Base-by-base conservation (phyloP, 2,797 vertebrate species). In the Ctenochaetus hawaiiensis region DNA sequence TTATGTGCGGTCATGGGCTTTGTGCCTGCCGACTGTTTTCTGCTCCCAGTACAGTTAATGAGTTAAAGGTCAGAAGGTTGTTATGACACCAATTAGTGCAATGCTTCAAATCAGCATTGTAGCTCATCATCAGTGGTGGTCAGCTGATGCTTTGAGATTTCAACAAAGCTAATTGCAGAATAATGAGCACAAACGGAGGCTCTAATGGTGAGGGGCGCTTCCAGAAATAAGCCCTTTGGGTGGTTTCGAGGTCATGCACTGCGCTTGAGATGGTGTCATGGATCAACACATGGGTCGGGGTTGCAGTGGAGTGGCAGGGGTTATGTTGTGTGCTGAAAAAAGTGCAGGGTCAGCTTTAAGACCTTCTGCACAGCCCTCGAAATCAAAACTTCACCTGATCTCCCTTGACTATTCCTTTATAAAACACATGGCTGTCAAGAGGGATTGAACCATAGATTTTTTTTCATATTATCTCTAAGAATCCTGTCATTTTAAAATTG, bases 11-110 rank as follows among this genome's bases (percentile, higher is more conserved):
- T 66, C 65, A 63, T 58, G 75, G 73, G 70, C 78, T 83, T 76
- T 63, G 62, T 70, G 80, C 82, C 72, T 62, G 67, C 65, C 0
- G 48, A 72, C 70, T 80, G 78, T 64, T 75, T 87, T 84, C 79
- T 80, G 83, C 82, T 79, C 85, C 83, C 85, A 61, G 47, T 71
- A 86, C 86, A 72, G 83, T 69, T 91, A 93, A 92, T 81, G 90
- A 89, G 90, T 90, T 84, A 90, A 91, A 93, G 92, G 94, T 93
- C 91, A 91, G 54, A 41, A 54, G 75, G 76, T 65, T 89, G 72
- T 81, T 83, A 80, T 91, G 89, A 92, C 92, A 92, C 91, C 90
- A 92, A 93, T 94, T 94, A 94, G 82, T 84, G 80, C 66, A 87
- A 81, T 82, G 82, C 81, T 88, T 82, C 78, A 91, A 78, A 91